A percentile compares a stretch with the other conserved stretches of the same genome.
phyloP scores from a whole-genome alignment of 2,113 vertebrate species.

The Nesoenas mayeri region DNA sequence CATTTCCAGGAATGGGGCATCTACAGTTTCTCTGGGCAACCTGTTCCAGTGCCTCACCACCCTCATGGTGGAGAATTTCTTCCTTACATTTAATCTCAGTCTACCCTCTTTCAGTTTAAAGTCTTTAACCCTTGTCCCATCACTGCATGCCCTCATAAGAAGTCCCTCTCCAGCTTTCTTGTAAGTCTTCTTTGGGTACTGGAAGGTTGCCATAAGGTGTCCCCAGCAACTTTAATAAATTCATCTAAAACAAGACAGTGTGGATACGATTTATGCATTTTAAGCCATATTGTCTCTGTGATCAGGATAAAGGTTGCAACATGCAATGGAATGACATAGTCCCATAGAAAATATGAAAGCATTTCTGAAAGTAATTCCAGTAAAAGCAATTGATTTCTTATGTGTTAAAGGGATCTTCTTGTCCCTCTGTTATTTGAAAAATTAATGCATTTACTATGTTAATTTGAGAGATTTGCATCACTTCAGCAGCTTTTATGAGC shows the following conservation, averaged over 20 bases:
- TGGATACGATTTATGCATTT: conserved; percentile 4
- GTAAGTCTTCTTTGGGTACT: too few species aligned
- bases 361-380: conserved; percentile 35
- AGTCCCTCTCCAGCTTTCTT: too few species aligned
- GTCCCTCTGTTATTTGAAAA: conserved; percentile 34
- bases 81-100: too few species aligned
- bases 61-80: too few species aligned
- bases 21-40: too few species aligned
- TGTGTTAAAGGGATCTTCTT: conserved; percentile 32
- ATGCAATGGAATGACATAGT: neutral
- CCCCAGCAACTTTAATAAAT: neutral
- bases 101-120: too few species aligned
- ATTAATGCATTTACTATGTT: conserved; percentile 47
- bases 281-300: neutral
- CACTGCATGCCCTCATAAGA: too few species aligned
- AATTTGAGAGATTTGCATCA: conserved; percentile 57
- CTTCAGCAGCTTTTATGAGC: conserved; percentile 51
- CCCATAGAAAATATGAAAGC: conserved; percentile 11
- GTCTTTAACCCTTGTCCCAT: too few species aligned
- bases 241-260: neutral
- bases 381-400: conserved; percentile 50
- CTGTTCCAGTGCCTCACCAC: too few species aligned
- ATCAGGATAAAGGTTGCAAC: neutral
- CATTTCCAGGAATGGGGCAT: too few species aligned
- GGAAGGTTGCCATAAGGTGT: too few species aligned